A percentile compares a stretch with the other conserved stretches of the same genome.
Evolutionary conservation across 1,140 invertebrate species (phyloP).

Genomic region (Calycopis cecrops): DNA sequence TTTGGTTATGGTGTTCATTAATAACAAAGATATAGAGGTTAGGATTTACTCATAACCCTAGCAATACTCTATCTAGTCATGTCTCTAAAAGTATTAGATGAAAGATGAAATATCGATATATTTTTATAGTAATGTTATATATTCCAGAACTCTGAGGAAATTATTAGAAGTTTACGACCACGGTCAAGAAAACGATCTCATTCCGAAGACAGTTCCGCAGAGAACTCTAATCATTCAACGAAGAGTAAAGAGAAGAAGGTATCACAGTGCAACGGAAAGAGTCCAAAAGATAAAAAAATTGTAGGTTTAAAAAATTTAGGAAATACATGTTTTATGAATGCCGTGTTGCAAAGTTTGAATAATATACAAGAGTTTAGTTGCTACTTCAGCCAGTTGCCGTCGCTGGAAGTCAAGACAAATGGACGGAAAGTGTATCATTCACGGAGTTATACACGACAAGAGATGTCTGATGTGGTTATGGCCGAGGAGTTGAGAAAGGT

Average conservation of each 20-base stretch:
- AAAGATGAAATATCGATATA: not conserved
- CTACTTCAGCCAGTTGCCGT: constrained; percentile 87
- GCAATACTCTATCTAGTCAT: no score
- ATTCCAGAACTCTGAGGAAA: constrained; percentile 68
- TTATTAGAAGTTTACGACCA: constrained; percentile 76
- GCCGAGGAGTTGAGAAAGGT: constrained; percentile 87
- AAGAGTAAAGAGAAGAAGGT: constrained; percentile 64
- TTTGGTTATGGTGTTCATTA: no score
- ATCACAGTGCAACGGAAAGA: constrained; percentile 49
- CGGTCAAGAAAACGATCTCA: constrained; percentile 78
- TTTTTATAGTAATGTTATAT: constrained; percentile 16
- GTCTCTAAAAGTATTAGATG: no score
- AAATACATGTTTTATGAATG: constrained; percentile 94
- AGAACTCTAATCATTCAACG: constrained; percentile 57
- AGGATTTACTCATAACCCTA: no score
- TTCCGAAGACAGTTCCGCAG: constrained; percentile 75
- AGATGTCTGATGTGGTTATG: constrained; percentile 81
- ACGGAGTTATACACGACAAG: constrained; percentile 76
- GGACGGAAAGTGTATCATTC: constrained; percentile 79
- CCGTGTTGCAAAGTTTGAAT: constrained; percentile 89
- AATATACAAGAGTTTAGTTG: constrained; percentile 91
- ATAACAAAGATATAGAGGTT: no score
- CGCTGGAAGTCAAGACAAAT: constrained; percentile 80
- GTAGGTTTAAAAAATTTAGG: constrained; percentile 89
- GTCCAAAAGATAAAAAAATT: constrained; percentile 78